Conservation (phyloP, 2,888 invertebrate genomes). For the Drosophila aldrichi region DNA sequence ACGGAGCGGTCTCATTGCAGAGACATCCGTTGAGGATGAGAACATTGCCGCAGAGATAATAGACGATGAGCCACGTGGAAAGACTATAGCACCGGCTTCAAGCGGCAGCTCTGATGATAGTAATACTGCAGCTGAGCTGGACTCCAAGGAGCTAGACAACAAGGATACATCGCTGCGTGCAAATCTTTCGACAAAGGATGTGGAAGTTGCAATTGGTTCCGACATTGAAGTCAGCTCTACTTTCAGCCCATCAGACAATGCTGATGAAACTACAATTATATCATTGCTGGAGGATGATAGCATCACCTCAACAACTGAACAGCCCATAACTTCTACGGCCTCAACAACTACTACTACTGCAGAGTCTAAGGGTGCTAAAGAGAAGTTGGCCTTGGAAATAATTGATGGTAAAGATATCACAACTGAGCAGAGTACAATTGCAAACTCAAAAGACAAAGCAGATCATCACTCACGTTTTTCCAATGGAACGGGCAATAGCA, state of each 20-base stretch:
- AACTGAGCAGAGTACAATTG: neutral
- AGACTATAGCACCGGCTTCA: constrained; percentile 43
- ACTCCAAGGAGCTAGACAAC: constrained; percentile 47
- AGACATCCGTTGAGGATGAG: constrained; percentile 55
- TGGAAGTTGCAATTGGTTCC: neutral
- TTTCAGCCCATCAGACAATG: neutral
- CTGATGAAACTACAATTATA: neutral
- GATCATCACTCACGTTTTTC: neutral
- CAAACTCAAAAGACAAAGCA: neutral
- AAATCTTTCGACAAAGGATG: neutral
- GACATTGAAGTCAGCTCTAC: constrained; percentile 10
- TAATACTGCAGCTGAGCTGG: constrained; percentile 58
- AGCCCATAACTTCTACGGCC: neutral
- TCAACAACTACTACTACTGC: neutral
- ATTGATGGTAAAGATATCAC: neutral
- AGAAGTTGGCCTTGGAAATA: too few relatives aligned
- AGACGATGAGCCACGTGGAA: constrained; percentile 51
- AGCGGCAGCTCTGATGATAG: constrained; percentile 45
- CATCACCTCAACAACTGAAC: constrained; percentile 11
- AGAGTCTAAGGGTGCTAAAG: neutral
- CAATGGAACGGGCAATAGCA: neutral
- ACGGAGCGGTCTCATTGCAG: constrained; percentile 55
- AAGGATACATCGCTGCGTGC: neutral
- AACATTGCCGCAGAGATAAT: constrained; percentile 61
- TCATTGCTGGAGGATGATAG: neutral